A percentile compares a stretch with the other conserved stretches of the same genome.
Conservation (phyloP, 2,888 invertebrate species). For the Drosophila peninsularis region DNA sequence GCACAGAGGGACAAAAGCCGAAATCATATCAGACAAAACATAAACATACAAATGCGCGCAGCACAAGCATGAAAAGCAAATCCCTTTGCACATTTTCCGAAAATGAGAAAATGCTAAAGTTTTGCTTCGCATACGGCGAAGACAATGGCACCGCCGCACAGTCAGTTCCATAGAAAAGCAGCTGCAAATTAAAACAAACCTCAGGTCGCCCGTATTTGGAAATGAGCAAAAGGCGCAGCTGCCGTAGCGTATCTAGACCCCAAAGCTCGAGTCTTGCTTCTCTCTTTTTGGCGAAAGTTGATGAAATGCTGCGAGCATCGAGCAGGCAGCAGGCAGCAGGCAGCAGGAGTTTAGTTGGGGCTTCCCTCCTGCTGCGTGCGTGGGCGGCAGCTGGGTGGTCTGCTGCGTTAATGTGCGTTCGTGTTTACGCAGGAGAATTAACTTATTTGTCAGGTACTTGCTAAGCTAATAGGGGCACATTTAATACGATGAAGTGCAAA, state of each 20-base stretch:
- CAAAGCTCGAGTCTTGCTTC: not conserved
- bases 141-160: slow-evolving; percentile 42
- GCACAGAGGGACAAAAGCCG: slow-evolving; percentile 59
- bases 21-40: slow-evolving; percentile 78
- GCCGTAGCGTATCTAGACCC: slow-evolving; percentile 16
- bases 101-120: slow-evolving; percentile 81
- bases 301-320: slow-evolving; percentile 58
- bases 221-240: slow-evolving; percentile 65
- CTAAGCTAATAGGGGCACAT: slow-evolving; percentile 78
- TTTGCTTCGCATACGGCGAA: slow-evolving; percentile 61
- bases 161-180: slow-evolving; percentile 64
- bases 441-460: slow-evolving; percentile 81
- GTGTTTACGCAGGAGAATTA: slow-evolving; percentile 77
- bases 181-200: slow-evolving; percentile 80
- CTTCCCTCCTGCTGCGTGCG: slow-evolving; percentile 14
- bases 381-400: slow-evolving; percentile 1
- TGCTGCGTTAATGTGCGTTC: slow-evolving; percentile 68
- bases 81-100: slow-evolving; percentile 81
- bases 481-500: slow-evolving; percentile 75
- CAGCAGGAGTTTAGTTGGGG: slow-evolving; percentile 37
- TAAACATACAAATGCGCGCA: slow-evolving; percentile 72
- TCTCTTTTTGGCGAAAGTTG: slow-evolving; percentile 50
- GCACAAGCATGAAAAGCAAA: slow-evolving; percentile 76
- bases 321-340: slow-evolving; percentile 8
- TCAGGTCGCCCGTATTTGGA: slow-evolving; percentile 80